Conservation (phyloP, 2,113 vertebrate genomes). For the Echinops telfairi region DNA sequence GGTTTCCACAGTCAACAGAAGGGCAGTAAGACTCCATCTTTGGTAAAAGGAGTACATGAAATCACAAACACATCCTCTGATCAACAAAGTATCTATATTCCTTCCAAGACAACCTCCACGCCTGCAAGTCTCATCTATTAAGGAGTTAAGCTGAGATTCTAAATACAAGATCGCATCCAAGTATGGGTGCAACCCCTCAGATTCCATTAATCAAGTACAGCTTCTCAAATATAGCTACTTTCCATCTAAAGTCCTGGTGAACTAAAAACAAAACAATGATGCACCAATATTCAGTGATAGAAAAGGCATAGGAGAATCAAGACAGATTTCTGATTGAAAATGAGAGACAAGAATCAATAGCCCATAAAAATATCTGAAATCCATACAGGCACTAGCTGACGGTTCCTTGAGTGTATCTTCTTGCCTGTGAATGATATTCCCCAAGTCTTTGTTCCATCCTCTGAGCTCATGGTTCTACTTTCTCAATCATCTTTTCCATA, state of each 20-base stretch:
- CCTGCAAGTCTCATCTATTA: not conserved
- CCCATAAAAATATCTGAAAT: not conserved
- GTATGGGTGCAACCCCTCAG: not conserved
- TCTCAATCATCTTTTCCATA: not conserved
- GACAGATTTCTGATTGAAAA: not conserved
- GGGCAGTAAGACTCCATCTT: no score
- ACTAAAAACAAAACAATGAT: not conserved
- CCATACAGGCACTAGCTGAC: not conserved
- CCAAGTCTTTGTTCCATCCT: not conserved
- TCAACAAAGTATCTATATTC: not conserved
- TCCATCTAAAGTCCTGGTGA: not conserved
- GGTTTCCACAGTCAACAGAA: no score
- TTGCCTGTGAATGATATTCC: not conserved
- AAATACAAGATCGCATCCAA: constrained; percentile 9
- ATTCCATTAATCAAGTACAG: not conserved
- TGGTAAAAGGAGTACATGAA: no score
- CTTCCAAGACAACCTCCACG: not conserved
- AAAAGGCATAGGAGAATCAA: not conserved
- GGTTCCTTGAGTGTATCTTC: not conserved
- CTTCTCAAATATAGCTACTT: not conserved
- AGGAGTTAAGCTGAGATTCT: not conserved
- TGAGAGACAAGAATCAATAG: not conserved
- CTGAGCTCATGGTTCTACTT: not conserved
- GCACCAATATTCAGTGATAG: not conserved
- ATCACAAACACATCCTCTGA: no score